Base-by-base conservation (phyloP, 2,113 vertebrate genomes). In the Nyctibius bracteatus region DNA sequence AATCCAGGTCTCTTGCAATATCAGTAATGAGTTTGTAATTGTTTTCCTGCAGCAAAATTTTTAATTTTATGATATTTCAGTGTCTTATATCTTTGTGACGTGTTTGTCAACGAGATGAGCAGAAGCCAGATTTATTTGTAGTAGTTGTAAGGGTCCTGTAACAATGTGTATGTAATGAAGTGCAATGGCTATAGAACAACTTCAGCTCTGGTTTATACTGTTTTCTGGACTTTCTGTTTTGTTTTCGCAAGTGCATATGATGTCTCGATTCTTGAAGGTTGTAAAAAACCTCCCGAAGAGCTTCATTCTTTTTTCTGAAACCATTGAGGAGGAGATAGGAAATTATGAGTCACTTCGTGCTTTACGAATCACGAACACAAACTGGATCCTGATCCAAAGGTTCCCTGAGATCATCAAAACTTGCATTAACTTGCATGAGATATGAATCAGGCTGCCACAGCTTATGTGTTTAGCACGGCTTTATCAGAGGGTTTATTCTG, bases 101-200 rank as follows among this genome's bases (percentile, higher is more conserved):
- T 28, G 12, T 61, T 88, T 63, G 62, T 68, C 58, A 77, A 4
- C 12, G 6, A 25, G 68, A 19, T 33, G 43, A 81, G 77, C 37
- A 16, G 10, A 61, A 75, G 52, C 31, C 16, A 4, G 16, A 10
- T 61, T 59, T 39, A 23, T 58, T 30, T 25, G 19, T 49, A 28
- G 44, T 8, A 5, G 31, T 7, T 78, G 22, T 65, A 28, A 9
- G 79, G 39, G 52, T 5, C 30, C 61, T 16, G 31, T 37, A 43
- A 10, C 2, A 2, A 10, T 3, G 15, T 52, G 3, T 5, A 1
- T 83, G 23, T 79, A 51, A 33, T 30, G 62, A 49, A 17, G 66
- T 4, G 65, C 30, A 14, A 4, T 0, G 59, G 25, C 1, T 3
- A 2, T 8, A 8, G 24, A 63, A n/a, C 39, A 43, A 0, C 22